A percentile compares a stretch with the other conserved stretches of the same genome.
These are phyloP conservation scores for Rhipidura dahli DNA, from an alignment of 2,113 vertebrate genomes.

Conservation along the genomic window DNA sequence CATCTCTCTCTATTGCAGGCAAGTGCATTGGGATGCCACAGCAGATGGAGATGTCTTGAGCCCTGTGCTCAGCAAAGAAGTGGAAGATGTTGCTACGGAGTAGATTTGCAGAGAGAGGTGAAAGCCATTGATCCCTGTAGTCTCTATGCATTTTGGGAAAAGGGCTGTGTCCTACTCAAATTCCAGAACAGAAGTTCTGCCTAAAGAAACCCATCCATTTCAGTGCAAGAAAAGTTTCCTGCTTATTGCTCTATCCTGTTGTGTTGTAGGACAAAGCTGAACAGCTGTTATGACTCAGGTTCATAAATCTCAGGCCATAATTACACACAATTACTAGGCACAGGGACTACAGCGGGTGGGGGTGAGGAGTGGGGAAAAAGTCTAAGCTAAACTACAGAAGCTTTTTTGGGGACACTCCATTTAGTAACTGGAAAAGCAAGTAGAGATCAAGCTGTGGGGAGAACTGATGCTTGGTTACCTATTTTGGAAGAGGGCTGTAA, in stretches of 20 bases:
- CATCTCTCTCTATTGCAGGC: neutral
- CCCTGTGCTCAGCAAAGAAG: neutral
- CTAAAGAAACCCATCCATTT: neutral
- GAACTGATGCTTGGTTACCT: neutral
- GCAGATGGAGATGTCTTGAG: neutral
- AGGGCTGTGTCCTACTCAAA: neutral
- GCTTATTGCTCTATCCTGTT: neutral
- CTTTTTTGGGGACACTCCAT: neutral
- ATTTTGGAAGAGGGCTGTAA: neutral
- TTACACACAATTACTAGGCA: neutral
- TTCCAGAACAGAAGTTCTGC: neutral
- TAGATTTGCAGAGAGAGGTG: neutral
- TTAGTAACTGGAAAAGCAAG: neutral
- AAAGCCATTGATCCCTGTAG: neutral
- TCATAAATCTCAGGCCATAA: neutral
- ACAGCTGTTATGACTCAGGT: neutral
- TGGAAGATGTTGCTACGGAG: neutral
- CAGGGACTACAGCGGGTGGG: neutral
- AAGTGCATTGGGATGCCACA: neutral
- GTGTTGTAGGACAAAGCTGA: neutral
- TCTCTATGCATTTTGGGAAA: neutral
- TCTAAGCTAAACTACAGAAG: neutral
- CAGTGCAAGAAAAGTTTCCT: neutral
- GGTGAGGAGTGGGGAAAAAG: neutral
- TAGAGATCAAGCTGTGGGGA: neutral